These are phyloP conservation scores for Trilocha varians DNA, from an alignment of 2,888 invertebrate species.

Conservation along the genomic window DNA sequence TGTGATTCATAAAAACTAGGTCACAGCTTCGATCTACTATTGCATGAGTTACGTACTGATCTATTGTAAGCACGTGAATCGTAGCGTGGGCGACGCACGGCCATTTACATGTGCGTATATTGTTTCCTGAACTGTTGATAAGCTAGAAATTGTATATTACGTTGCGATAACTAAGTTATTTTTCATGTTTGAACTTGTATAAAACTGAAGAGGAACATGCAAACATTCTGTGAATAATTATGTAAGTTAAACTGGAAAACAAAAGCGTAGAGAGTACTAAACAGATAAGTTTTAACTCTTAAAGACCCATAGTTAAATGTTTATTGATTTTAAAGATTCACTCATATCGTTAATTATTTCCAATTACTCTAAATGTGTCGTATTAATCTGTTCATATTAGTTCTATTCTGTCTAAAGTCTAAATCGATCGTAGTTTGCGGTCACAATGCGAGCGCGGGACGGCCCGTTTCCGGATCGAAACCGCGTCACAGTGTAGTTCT, in stretches of 20 bases:
- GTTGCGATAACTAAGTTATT: too few species aligned
- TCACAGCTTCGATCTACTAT: not conserved
- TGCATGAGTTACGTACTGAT: not conserved
- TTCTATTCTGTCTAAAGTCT: constrained; percentile 1
- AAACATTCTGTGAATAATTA: too few species aligned
- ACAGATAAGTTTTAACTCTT: too few species aligned
- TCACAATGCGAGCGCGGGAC: constrained; percentile 32
- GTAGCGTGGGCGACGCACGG: constrained; percentile 16
- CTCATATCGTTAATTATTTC: too few species aligned
- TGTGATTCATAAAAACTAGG: not conserved
- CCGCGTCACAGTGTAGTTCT: constrained; percentile 4
- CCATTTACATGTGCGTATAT: constrained; percentile 13
- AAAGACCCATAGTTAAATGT: too few species aligned
- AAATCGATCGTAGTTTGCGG: constrained; percentile 25
- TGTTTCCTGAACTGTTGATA: not conserved
- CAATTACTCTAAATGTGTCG: too few species aligned
- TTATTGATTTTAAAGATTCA: too few species aligned
- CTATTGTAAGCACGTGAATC: not conserved
- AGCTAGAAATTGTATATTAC: not conserved
- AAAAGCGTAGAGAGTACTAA: too few species aligned
- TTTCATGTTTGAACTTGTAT: too few species aligned
- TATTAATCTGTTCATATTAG: not conserved
- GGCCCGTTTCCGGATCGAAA: constrained; percentile 16
- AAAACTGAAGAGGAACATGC: too few species aligned
- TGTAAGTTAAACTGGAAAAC: too few species aligned